Evolutionary conservation across 2,797 vertebrate species (phyloP).

Genomic region (Gobionotothen gibberifrons): DNA sequence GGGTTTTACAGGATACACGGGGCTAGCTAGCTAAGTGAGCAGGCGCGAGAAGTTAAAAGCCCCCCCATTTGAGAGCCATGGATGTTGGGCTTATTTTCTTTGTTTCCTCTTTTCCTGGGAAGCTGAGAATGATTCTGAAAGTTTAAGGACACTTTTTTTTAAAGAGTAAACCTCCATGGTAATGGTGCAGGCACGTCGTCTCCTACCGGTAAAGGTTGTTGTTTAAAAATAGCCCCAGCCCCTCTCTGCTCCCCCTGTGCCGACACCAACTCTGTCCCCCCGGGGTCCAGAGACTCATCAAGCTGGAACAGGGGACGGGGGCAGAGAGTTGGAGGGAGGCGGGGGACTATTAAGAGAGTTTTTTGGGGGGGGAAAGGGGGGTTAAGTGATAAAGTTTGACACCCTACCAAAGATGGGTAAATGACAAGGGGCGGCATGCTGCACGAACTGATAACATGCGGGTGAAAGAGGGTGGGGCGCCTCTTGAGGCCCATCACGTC

Average conservation of each 20-base stretch:
- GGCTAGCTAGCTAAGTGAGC: slow-evolving; percentile 45
- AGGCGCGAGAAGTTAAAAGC: slow-evolving; percentile 29
- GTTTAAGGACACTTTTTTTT: not conserved
- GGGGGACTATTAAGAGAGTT: slow-evolving; percentile 34
- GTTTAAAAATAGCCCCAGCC: slow-evolving; percentile 77
- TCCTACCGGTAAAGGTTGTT: slow-evolving; percentile 64
- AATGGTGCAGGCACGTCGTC: slow-evolving; percentile 37
- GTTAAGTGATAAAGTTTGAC: slow-evolving; percentile 71
- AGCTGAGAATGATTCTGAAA: slow-evolving; percentile 6
- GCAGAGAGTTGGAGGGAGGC: slow-evolving; percentile 26
- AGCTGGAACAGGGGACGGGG: slow-evolving; percentile 22
- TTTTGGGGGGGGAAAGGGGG: not conserved
- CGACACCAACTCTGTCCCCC: slow-evolving; percentile 22
- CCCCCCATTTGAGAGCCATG: slow-evolving; percentile 22
- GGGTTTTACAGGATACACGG: slow-evolving; percentile 62
- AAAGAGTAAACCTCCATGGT: slow-evolving; percentile 19
- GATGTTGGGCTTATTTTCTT: slow-evolving; percentile 23
- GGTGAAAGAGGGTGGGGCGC: slow-evolving; percentile 62
- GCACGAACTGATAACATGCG: slow-evolving; percentile 60
- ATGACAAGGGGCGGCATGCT: slow-evolving; percentile 62
- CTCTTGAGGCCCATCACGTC: slow-evolving; percentile 59
- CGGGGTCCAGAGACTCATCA: slow-evolving; percentile 38
- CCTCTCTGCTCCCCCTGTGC: slow-evolving; percentile 27
- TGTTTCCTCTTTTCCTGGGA: slow-evolving; percentile 8
- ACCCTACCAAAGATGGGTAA: slow-evolving; percentile 84